Evolutionary conservation across 53 echinoderm and acorn worm species (phyloP), one percentile per base, ranked within the genome.

Genomic region (Crossaster papposus): DNA sequence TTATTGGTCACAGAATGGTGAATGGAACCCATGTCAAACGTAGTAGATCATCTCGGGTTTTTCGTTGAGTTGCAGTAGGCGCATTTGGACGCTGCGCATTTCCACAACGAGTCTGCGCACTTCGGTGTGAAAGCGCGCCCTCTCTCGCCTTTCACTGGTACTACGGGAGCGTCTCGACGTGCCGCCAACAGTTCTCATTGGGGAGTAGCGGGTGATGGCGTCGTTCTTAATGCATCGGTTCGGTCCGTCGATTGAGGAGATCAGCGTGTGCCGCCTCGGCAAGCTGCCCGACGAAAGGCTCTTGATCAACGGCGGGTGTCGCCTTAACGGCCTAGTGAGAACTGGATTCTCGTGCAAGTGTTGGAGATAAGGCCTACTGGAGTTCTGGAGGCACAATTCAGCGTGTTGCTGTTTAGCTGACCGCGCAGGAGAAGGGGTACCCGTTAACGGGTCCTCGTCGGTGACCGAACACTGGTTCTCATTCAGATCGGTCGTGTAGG

Each of bases 21-120:
- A 22, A 64, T n/a, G n/a, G n/a, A 22, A 37, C 15, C 22, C 23
- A 20, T 7, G 75, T 96, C 90, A 96, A 72, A 96, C 96, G 79
- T 96, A 94, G 65, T 96, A 96, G 2, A 96, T 94, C 96, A 96
- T 96, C 64, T 93, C 93, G 12, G 96, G 89, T 58, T 96, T 96
- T 75, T 94, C 96, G 77, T 96, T 96, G n/a, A 96, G 79, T 70
- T 96, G 96, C 80, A 96, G 65, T 29, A 94, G 91, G 80, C 93
- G 80, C 77, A 94, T 89, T 80, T 96, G 96, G 26, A 96, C 91
- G 79, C 94, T 93, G 36, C 94, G 91, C 96, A 96, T 96, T 74
- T 96, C 96, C 3, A 87, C 93, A 30, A 96, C 94, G 14, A 96
- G 90, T 28, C 90, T 73, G n/a, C 86, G 86, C 15, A 93, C 94